phyloP scores from a whole-genome alignment of 2,888 invertebrate genomes.

The Orchesellides sinensis region DNA sequence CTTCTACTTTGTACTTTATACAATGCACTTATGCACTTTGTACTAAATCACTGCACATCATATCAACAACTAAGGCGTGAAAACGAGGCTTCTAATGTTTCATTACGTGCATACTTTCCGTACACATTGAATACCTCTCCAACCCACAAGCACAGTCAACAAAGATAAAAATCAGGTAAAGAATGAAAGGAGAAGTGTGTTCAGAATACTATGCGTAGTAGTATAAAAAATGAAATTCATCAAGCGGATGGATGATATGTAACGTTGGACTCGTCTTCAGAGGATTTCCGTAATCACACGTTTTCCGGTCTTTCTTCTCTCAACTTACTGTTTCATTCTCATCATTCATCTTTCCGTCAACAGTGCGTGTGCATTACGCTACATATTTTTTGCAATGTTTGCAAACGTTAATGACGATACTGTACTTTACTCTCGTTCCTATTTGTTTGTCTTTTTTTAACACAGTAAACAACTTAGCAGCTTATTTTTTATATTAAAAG shows the following conservation, averaged over 20 bases:
- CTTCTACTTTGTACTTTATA: too few relatives aligned
- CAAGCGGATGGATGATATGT: conserved; percentile 42
- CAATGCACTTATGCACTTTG: too few relatives aligned
- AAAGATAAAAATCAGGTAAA: conserved; percentile 27
- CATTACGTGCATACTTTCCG: neutral
- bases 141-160: neutral
- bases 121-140: neutral
- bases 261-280: conserved; percentile 22
- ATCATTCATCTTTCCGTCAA: conserved; percentile 40
- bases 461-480: neutral
- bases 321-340: conserved; percentile 25
- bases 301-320: conserved; percentile 63
- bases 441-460: too few relatives aligned
- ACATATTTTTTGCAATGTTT: neutral
- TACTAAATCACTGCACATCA: too few relatives aligned
- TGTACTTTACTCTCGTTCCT: too few relatives aligned
- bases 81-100: conserved; percentile 23
- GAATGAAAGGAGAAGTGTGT: conserved; percentile 32
- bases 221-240: conserved; percentile 37
- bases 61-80: conserved; percentile 8
- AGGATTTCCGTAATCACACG: conserved; percentile 64
- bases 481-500: neutral
- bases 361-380: neutral
- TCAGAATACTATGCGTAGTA: neutral
- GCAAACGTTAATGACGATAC: too few relatives aligned